Conservation (phyloP, 2,113 vertebrate genomes). For the Arizona elegans region DNA sequence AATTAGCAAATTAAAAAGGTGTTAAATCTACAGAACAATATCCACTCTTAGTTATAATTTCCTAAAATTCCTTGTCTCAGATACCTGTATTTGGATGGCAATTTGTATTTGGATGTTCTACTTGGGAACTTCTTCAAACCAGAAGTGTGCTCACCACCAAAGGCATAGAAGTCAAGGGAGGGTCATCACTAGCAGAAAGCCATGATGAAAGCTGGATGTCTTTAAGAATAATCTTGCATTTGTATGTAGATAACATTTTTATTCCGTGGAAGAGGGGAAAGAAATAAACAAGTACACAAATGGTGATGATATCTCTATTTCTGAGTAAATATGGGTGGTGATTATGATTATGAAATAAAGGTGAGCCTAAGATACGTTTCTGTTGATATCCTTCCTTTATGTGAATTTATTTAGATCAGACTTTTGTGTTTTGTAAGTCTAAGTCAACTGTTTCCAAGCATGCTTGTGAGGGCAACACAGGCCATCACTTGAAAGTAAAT, state of each 20-base stretch:
- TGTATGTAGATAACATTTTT: slow-evolving; percentile 63
- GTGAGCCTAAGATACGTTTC: background rate
- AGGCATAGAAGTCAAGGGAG: slow-evolving; percentile 71
- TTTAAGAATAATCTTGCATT: slow-evolving; percentile 71
- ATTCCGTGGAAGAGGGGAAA: slow-evolving; percentile 50
- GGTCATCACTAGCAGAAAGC: slow-evolving; percentile 65
- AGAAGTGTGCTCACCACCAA: slow-evolving; percentile 69
- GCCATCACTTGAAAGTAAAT: background rate
- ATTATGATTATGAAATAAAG: slow-evolving; percentile 77
- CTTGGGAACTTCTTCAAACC: slow-evolving; percentile 72
- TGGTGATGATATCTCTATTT: slow-evolving; percentile 21
- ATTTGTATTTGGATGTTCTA: slow-evolving; percentile 73
- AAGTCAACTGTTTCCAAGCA: background rate
- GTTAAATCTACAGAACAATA: slow-evolving; percentile 80
- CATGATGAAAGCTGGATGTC: slow-evolving; percentile 78
- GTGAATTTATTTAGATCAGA: background rate
- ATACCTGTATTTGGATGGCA: slow-evolving; percentile 77
- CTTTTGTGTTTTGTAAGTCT: background rate
- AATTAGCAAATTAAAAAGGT: slow-evolving; percentile 77
- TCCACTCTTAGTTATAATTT: slow-evolving; percentile 68
- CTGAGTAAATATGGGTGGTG: slow-evolving; percentile 63
- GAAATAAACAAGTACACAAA: slow-evolving; percentile 64
- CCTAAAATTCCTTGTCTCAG: slow-evolving; percentile 70
- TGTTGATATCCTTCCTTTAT: background rate
- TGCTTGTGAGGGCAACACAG: background rate